Evolutionary conservation across 2,113 vertebrate species (phyloP), one percentile per base, ranked within the genome.

Genomic region (Empidonax alnorum): DNA sequence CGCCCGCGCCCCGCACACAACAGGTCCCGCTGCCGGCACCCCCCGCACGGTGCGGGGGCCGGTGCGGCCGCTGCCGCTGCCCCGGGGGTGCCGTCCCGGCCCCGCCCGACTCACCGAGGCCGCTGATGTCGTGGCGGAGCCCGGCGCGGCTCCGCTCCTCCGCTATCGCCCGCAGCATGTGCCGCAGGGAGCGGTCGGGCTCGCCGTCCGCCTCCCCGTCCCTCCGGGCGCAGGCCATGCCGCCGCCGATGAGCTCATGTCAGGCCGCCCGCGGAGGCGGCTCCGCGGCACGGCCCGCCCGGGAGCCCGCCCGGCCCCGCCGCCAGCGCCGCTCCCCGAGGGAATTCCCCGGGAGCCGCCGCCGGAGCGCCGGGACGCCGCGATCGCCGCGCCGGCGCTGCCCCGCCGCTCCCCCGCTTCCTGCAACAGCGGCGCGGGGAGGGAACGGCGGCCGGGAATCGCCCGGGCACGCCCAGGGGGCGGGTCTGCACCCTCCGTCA

Each of bases 81-180:
- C 68, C n/a, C n/a, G 23, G 20, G 30, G 10, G 23, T 11, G 28
- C 52, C 28, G 10, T 35, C 55, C 61, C 35, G 25, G 52, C 37
- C 18, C 50, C 19, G 50, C 66, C 76, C 71, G 30, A 81, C 94
- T 94, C 92, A 96, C 94, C 94, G 59, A 96, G 94, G 87, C 94
- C 92, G 83, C 94, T 90, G 83, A 92, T 84, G 87, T 96, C 92
- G 65, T 96, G 94, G 24, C 94, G 94, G 59, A 96, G 90, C 44
- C 94, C 94, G 65, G 94, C 87, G 74, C 94, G 95, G 90, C 90
- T 94, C 79, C 94, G 59, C 79, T 93, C 94, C 92, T 94, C 94
- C 90, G 94, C 94, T 94, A 92, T 92, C 73, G 94, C 94, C 90
- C 94, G 89, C 82, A 95, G 92, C 94, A 95, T 95, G 82, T 94